Evolutionary conservation across 1,140 invertebrate genomes (phyloP).

Genomic region (Druon quercuslanigerum): DNA sequence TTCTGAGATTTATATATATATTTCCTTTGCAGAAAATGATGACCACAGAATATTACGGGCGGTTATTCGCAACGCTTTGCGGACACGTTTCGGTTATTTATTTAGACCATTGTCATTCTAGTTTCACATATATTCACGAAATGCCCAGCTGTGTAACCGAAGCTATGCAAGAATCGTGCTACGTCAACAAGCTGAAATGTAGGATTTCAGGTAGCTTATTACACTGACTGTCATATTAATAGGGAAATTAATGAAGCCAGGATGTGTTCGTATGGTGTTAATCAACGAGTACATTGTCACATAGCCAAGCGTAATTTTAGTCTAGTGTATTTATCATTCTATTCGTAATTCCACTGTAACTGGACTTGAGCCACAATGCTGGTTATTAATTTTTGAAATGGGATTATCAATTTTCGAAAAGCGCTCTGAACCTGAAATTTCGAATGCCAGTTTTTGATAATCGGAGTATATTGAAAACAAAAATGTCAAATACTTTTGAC

Average conservation of each 20-base stretch:
- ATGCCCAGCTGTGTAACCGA: slow-evolving; percentile 25
- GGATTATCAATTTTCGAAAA: too few relatives aligned
- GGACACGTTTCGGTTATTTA: slow-evolving; percentile 45
- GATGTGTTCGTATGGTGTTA: neutral
- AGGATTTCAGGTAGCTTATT: slow-evolving; percentile 43
- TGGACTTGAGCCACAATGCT: too few relatives aligned
- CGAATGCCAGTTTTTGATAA: too few relatives aligned
- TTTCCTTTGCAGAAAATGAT: neutral
- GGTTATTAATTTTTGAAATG: too few relatives aligned
- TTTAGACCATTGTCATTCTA: slow-evolving; percentile 44
- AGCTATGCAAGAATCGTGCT: slow-evolving; percentile 9
- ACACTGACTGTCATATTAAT: slow-evolving; percentile 51
- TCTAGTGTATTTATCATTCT: neutral
- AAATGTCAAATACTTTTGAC: too few relatives aligned
- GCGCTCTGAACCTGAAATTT: too few relatives aligned
- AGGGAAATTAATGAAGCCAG: slow-evolving; percentile 47
- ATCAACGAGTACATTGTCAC: neutral
- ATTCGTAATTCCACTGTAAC: too few relatives aligned
- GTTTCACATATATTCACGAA: slow-evolving; percentile 58
- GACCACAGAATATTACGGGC: neutral
- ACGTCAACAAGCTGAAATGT: neutral
- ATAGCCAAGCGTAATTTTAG: neutral
- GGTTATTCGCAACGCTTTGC: slow-evolving; percentile 1
- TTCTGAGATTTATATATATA: neutral
- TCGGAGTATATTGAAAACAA: too few relatives aligned